Conservation (phyloP, 2,797 vertebrate species). For the Pangasius krempfi region DNA sequence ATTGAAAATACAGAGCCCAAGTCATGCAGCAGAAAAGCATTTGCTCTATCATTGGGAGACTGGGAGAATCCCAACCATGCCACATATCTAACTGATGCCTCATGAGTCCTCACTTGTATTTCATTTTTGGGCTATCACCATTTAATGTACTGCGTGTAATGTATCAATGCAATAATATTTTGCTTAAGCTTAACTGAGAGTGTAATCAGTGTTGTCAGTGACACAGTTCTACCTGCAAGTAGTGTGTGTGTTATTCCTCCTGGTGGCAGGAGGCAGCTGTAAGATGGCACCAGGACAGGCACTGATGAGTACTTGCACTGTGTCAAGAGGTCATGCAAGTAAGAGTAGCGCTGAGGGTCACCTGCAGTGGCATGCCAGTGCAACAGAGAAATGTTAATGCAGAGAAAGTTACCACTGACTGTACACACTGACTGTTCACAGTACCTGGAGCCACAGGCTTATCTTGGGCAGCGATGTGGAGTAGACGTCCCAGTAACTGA, state of each 20-base stretch:
- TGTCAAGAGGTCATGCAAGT: conserved; percentile 68
- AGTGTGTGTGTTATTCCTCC: conserved; percentile 64
- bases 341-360: conserved; percentile 70
- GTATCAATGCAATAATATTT: background rate
- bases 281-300: conserved; percentile 73
- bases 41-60: background rate
- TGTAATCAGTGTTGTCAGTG: background rate
- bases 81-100: background rate
- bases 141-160: background rate
- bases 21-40: background rate
- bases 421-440: background rate
- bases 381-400: background rate
- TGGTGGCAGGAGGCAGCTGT: conserved; percentile 71
- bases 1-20: background rate
- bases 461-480: conserved; percentile 67
- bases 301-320: conserved; percentile 71
- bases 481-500: conserved; percentile 71
- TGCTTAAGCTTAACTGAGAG: background rate
- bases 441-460: conserved; percentile 72
- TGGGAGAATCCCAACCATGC: background rate
- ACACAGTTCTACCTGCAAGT: conserved; percentile 65
- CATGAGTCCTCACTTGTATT: background rate
- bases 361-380: conserved; percentile 56
- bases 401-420: background rate
- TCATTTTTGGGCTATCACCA: background rate